These are phyloP conservation scores for Hemicrepidius hirtus DNA, from an alignment of 2,888 invertebrate genomes.

Conservation along the genomic window DNA sequence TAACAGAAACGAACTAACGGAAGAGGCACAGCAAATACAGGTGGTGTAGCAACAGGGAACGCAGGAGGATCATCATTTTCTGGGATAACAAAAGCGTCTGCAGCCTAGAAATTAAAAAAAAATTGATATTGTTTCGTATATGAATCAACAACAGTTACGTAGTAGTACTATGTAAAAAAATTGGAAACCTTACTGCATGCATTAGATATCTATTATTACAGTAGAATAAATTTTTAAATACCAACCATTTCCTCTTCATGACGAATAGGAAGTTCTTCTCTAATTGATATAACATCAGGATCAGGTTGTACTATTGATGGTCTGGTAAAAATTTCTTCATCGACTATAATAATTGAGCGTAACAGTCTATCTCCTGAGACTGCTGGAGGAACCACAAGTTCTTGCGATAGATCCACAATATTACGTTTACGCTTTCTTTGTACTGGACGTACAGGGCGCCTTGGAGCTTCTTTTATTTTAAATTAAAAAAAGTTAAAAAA, in stretches of 20 bases:
- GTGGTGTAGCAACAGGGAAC: conserved; percentile 4
- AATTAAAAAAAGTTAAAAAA: too few relatives aligned
- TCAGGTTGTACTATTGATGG: not conserved
- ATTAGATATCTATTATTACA: too few relatives aligned
- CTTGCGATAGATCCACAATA: not conserved
- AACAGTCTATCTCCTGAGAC: too few relatives aligned
- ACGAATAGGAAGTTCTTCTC: conserved; percentile 13
- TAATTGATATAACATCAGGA: conserved; percentile 9
- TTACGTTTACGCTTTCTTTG: conserved; percentile 5
- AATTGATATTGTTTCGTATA: not conserved
- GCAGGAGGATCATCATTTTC: conserved; percentile 5
- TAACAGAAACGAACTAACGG: conserved; percentile 21
- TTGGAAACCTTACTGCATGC: not conserved
- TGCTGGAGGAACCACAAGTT: not conserved
- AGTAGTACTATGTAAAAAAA: too few relatives aligned
- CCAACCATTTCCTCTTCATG: not conserved
- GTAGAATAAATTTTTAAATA: conserved; percentile 4
- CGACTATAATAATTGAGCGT: too few relatives aligned
- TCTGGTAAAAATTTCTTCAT: not conserved
- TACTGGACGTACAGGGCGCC: not conserved
- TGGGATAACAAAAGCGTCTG: conserved; percentile 10
- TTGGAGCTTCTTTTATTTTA: not conserved
- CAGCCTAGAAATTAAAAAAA: not conserved
- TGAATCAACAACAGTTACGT: too few relatives aligned
- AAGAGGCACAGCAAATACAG: not conserved